These are phyloP conservation scores for Rosalia funebris DNA, from an alignment of 2,888 invertebrate species.

Conservation along the genomic window DNA sequence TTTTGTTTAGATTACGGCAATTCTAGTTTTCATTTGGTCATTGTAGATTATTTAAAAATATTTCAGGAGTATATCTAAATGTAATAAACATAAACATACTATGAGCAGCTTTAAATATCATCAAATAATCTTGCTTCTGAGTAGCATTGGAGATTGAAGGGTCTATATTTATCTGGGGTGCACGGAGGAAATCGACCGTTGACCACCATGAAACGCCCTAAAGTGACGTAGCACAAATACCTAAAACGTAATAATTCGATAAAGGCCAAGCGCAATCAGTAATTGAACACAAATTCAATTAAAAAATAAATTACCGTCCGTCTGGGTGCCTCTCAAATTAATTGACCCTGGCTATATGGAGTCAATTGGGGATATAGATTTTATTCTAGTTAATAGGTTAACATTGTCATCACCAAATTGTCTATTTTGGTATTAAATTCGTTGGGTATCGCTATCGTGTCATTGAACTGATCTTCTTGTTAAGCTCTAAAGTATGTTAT, in stretches of 20 bases:
- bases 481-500: no score
- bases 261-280: not conserved
- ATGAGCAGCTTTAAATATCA: no score
- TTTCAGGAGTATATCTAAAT: no score
- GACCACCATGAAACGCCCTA: not conserved
- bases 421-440: no score
- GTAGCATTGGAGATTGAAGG: no score
- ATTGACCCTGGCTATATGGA: not conserved
- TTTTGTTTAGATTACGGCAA: no score
- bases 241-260: not conserved
- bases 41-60: no score
- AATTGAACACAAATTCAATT: conserved; percentile 2
- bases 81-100: no score
- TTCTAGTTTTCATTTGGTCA: no score
- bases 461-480: no score
- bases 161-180: not conserved
- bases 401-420: not conserved
- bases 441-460: no score
- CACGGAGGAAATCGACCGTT: not conserved
- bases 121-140: no score
- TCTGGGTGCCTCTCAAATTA: conserved; percentile 2
- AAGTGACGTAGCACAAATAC: not conserved
- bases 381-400: not conserved
- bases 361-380: not conserved
- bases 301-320: not conserved